Base-by-base conservation (phyloP, 2,888 invertebrate genomes). In the Corbicula japonica region DNA sequence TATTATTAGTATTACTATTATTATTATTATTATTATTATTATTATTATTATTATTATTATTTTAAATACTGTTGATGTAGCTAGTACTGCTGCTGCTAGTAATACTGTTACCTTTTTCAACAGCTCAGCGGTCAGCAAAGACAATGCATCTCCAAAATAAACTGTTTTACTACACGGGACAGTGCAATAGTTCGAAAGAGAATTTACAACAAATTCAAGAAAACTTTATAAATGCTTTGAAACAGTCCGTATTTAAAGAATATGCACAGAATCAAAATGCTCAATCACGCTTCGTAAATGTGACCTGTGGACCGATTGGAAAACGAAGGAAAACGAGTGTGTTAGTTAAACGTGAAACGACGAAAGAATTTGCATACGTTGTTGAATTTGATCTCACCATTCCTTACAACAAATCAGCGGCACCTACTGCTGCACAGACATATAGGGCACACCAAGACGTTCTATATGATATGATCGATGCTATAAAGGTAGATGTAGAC, bases 141-240 rank as follows among this genome's bases (percentile, higher is more conserved):
- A 54, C 35, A 28, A 77, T 79, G 74, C 35, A 66, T 38, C 65
- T 83, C 28, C 72, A 60, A 8, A 76, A 76, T 23, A 76, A 79
- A 15, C 32, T 79, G 18, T 80, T 71, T 60, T 83, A 83, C 71
- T 83, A 71, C 28, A 73, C 76, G 18, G 79, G 68, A 41, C 41
- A 76, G 48, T 83, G 83, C 52, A 75, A 76, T 58, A 74, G 72
- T 18, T 69, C 78, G 1, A 41, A 58, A 21, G 38, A 52, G 4
- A 79, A 74, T 48, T 8, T 79, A 12, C 44, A 48, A 4, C 50
- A 79, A 34, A 83, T 83, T 23, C 41, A 61, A 46, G 66, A 66
- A 38, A 80, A 80, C 30, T 83, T 83, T 54, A 58, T 82, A 4
- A 32, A 70, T 15, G 76, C 78, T 12, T 41, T 83, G 12, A 76